Conservation (phyloP, 2,888 invertebrate genomes). For the Merodon equestris region DNA sequence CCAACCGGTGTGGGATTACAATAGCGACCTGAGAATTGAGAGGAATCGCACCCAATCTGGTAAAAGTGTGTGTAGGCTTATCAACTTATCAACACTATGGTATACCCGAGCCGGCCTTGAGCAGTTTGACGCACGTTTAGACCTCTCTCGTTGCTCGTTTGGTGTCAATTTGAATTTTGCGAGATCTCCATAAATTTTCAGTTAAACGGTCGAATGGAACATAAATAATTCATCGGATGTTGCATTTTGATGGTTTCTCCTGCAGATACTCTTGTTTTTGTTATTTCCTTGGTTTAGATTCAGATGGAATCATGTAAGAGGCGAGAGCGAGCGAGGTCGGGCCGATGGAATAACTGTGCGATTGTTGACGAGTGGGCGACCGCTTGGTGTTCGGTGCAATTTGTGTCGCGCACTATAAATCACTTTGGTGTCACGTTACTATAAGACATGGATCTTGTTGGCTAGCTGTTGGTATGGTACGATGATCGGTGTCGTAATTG, state of each 20-base stretch:
- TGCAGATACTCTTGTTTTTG: constrained; percentile 19
- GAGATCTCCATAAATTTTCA: constrained; percentile 63
- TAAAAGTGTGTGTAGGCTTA: constrained; percentile 54
- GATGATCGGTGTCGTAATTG: constrained; percentile 1
- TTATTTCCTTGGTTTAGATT: constrained; percentile 12
- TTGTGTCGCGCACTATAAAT: constrained; percentile 63
- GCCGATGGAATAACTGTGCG: constrained; percentile 44
- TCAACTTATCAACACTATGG: constrained; percentile 60
- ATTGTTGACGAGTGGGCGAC: constrained; percentile 48
- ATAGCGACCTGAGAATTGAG: background rate
- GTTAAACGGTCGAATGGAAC: constrained; percentile 62
- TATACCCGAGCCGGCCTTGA: constrained; percentile 52
- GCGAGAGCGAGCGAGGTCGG: constrained; percentile 27
- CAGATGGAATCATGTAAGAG: constrained; percentile 48
- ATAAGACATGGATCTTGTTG: constrained; percentile 12
- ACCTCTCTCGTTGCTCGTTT: constrained; percentile 16
- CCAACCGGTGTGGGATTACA: constrained; percentile 41
- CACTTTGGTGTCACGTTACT: constrained; percentile 43
- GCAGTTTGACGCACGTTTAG: constrained; percentile 57
- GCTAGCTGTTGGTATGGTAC: background rate
- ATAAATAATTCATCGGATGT: constrained; percentile 60
- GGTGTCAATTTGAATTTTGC: constrained; percentile 59
- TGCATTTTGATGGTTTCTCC: constrained; percentile 30
- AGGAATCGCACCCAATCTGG: constrained; percentile 9
- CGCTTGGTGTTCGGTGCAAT: constrained; percentile 44